Base-by-base conservation (phyloP, 2,113 vertebrate species). In the Ivindomyrus marchei region DNA sequence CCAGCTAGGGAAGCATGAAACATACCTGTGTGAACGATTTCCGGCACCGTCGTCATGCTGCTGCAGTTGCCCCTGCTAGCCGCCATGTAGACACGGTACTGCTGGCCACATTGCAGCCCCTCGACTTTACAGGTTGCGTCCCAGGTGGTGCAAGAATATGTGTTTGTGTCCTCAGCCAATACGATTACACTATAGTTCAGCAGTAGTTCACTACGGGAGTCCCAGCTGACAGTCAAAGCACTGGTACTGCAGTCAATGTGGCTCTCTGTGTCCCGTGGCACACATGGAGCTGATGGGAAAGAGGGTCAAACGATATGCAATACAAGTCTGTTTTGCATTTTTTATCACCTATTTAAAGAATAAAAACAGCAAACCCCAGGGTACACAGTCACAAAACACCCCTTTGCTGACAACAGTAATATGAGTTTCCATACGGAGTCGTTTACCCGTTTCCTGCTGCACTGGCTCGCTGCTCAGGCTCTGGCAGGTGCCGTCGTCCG, bases 231-330 rank as follows among this genome's bases (percentile, higher is more conserved):
- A 21, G 84, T 93, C 83, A 95, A 88, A 0, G 4, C 52, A 90
- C 95, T 95, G 91, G 88, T 93, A 89, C 52, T 90, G 21, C 96
- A 97, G 93, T 94, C 88, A 70, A 95, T 13, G 47, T 49, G 88
- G 47, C 83, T 93, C n/a, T 85, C 0, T 50, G 95, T 91, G 53
- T 77, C 89, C 85, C 92, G 77, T 11, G 95, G 94, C 0, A 92
- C 90, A 92, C 96, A 97, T 2, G 96, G 96, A 2, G 94, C 96
- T 97, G 92, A 31, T 62, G 66, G 10, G 88, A 36, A 24, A 24
- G 91, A 90, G 49, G 11, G 77, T 3, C 31, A 88, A 50, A 91
- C 3, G 2, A 53, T 19, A 49, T 21, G 47, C 19, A 62, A 53
- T 52, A 21, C 19, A 24, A 83, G 58, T 49, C 45, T 49, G 74